Conservation (phyloP, 2,888 invertebrate genomes). For the Coecobrya sp. region DNA sequence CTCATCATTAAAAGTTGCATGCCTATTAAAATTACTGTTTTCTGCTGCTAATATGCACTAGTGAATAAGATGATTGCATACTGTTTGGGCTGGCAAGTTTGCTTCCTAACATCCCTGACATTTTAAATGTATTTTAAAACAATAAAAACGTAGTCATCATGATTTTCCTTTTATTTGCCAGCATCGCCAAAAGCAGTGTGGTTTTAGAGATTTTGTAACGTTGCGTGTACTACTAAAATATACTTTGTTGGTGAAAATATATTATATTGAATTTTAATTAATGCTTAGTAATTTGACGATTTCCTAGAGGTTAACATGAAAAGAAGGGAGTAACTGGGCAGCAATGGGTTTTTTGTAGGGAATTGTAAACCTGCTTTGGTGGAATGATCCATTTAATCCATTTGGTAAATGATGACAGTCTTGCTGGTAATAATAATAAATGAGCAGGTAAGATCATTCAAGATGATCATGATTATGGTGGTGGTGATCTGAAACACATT, state of each 20-base stretch:
- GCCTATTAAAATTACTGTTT: constrained; percentile 22
- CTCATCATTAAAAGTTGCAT: constrained; percentile 9
- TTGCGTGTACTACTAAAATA: too few species aligned
- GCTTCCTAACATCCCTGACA: constrained; percentile 22
- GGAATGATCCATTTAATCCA: constrained; percentile 22
- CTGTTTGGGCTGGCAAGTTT: not conserved
- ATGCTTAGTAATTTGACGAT: constrained; percentile 60
- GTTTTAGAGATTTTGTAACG: constrained; percentile 5
- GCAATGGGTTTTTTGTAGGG: not conserved
- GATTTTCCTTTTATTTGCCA: constrained; percentile 18
- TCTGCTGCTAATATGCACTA: constrained; percentile 17
- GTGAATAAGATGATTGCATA: constrained; percentile 6
- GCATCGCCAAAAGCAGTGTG: constrained; percentile 1
- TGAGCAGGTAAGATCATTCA: not conserved
- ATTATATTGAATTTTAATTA: constrained; percentile 78
- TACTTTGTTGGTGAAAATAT: constrained; percentile 44
- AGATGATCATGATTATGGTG: not conserved
- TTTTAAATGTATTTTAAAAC: not conserved
- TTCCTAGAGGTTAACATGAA: constrained; percentile 44
- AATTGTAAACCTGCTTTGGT: constrained; percentile 29
- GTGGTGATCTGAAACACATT: constrained; percentile 4
- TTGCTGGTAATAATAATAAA: constrained; percentile 49
- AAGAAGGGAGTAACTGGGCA: not conserved
- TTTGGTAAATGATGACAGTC: constrained; percentile 58
- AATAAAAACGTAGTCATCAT: not conserved